These are phyloP conservation scores for Gallinago undulata DNA, from an alignment of 2,113 vertebrate genomes.

Conservation along the genomic window DNA sequence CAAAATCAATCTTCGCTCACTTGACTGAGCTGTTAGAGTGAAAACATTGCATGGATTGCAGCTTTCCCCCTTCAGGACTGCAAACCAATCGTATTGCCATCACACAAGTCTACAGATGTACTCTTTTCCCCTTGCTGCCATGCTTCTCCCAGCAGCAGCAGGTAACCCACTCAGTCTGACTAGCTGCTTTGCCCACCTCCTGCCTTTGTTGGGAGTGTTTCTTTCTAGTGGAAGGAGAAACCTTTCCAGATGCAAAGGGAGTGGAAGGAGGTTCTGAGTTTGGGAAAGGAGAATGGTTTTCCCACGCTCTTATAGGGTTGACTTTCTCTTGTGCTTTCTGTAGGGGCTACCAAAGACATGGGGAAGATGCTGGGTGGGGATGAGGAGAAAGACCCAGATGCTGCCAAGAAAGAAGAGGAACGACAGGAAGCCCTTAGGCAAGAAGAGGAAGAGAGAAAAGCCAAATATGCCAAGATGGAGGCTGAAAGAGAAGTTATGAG, in stretches of 20 bases:
- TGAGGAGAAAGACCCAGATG: constrained; percentile 89
- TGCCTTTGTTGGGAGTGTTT: neutral
- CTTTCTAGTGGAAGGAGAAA: neutral
- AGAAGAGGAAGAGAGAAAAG: constrained; percentile 91
- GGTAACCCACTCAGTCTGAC: neutral
- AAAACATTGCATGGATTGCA: neutral
- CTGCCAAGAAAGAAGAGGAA: constrained; percentile 91
- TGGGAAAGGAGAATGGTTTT: neutral
- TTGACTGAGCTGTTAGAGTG: neutral
- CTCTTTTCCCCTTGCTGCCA: neutral
- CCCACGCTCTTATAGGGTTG: neutral
- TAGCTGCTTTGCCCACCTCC: neutral
- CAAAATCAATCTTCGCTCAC: neutral
- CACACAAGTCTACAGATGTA: neutral
- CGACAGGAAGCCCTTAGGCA: constrained; percentile 89
- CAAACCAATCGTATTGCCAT: neutral
- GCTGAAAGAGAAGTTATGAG: constrained; percentile 89
- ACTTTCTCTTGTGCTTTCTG: neutral
- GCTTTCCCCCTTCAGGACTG: neutral
- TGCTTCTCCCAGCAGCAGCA: neutral
- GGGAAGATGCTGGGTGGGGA: constrained; percentile 86
- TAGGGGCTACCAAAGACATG: constrained; percentile 91
- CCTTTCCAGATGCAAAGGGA: neutral
- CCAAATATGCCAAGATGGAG: constrained; percentile 92
- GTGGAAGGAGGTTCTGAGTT: neutral